Percentiles rank a stretch among this genome's conserved stretches.
Evolutionary conservation across 2,888 invertebrate genomes (phyloP).

Genomic region (Arrhopalites spinosus): DNA sequence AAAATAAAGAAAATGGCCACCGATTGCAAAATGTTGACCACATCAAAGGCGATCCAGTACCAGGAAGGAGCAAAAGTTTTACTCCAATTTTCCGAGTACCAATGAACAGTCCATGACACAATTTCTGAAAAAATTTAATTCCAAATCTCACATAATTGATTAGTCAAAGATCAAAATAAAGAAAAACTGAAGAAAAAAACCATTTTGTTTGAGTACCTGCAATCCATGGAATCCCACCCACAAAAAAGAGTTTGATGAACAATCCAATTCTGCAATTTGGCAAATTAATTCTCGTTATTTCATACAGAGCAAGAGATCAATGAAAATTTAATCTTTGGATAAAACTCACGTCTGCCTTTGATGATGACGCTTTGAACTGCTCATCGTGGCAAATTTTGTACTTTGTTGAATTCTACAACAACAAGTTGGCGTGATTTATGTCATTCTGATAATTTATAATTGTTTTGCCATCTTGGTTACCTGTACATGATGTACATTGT

Average conservation of each 20-base stretch:
- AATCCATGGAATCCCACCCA: conserved; percentile 53
- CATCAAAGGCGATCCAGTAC: conserved; percentile 49
- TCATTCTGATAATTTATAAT: no score
- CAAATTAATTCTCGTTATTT: no score
- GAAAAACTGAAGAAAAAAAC: no score
- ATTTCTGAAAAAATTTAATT: conserved; percentile 45
- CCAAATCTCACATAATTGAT: no score
- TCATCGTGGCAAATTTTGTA: conserved; percentile 51
- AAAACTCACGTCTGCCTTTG: conserved; percentile 38
- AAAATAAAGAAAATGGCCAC: conserved; percentile 54
- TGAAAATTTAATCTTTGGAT: no score
- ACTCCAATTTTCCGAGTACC: not conserved
- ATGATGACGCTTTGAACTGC: conserved; percentile 46
- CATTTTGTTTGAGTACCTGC: no score
- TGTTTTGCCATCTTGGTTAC: no score
- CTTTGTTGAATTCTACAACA: conserved; percentile 50
- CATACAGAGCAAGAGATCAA: no score
- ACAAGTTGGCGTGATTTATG: no score
- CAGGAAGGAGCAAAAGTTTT: conserved; percentile 32
- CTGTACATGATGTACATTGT: conserved; percentile 47
- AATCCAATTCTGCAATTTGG: conserved; percentile 42
- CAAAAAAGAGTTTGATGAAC: conserved; percentile 51
- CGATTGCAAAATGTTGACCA: conserved; percentile 52
- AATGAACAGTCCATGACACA: conserved; percentile 45
- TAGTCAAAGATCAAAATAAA: no score